Base-by-base conservation (phyloP, 2,888 invertebrate genomes). In the Atethmia centrago region DNA sequence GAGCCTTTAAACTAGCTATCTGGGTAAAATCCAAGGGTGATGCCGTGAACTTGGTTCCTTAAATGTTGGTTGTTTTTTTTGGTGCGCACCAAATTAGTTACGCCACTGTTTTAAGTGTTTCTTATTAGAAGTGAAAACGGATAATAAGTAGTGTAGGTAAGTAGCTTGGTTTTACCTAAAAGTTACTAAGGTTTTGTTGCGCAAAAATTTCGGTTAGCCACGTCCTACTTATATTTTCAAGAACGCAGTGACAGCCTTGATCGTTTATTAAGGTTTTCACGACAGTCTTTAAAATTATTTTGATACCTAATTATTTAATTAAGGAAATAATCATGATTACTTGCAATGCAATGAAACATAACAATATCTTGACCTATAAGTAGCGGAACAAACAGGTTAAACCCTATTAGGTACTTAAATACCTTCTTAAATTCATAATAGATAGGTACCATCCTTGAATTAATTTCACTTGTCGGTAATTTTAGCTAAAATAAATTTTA, bases 141-240 rank as follows among this genome's bases (percentile, higher is more conserved):
- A 31, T 3, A 47, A 45, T 31, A 31, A n/a, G 49, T 45, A n/a
- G n/a, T n/a, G n/a, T n/a, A n/a, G n/a, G 1, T 19, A 28, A 14
- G 14, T 25, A 28, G 28, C 51, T n/a, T n/a, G 3, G 10, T n/a
- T 31, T 28, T 55, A n/a, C 25, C 42, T 42, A 49, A 67, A 74
- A 56, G 25, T 42, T 31, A 53, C 19, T 45, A 77, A 73, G 77
- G 65, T 71, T 77, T 65, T 55, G 51, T 85, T 86, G 73, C 56
- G 78, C 64, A 86, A 86, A 55, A 61, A 64, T 65, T 82, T 62
- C 63, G 74, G 28, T 73, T 71, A 81, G 71, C 69, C 74, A 74
- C 75, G 85, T 80, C 67, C 80, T 77, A n/a, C n/a, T n/a, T n/a
- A 80, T 77, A 76, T 85, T 76, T 76, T 80, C 83, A 87, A 85